Conservation (phyloP, 2,888 invertebrate genomes). For the Synergus laeviventris region DNA sequence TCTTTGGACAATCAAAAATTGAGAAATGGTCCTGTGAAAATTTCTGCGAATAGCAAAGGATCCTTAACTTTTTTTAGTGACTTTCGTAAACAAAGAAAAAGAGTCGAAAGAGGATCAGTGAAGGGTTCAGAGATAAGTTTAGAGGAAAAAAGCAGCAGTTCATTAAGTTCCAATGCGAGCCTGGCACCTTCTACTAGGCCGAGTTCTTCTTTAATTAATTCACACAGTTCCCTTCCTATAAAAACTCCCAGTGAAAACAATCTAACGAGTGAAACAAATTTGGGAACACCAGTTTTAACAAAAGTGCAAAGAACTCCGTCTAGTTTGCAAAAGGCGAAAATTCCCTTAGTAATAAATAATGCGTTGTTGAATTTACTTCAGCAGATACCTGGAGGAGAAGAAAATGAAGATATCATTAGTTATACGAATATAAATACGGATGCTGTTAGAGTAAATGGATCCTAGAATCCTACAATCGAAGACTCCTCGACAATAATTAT, state of each 20-base stretch:
- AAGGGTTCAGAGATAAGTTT: constrained; percentile 64
- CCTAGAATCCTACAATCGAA: constrained; percentile 45
- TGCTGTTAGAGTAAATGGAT: constrained; percentile 66
- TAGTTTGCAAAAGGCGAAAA: constrained; percentile 69
- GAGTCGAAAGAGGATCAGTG: constrained; percentile 63
- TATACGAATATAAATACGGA: constrained; percentile 71
- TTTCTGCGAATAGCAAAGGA: constrained; percentile 54
- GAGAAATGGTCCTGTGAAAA: not conserved
- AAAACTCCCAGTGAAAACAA: constrained; percentile 57
- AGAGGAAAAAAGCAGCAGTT: constrained; percentile 63
- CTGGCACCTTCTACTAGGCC: constrained; percentile 65
- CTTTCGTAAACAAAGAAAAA: constrained; percentile 60
- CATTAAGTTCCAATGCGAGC: constrained; percentile 62
- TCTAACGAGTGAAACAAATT: constrained; percentile 49
- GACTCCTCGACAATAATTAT: constrained; percentile 44
- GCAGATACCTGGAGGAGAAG: constrained; percentile 66
- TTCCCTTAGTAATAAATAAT: constrained; percentile 71
- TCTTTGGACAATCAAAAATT: constrained; percentile 63
- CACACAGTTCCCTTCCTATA: constrained; percentile 61
- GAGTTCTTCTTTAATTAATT: constrained; percentile 66
- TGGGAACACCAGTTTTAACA: constrained; percentile 55
- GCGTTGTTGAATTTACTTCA: constrained; percentile 69
- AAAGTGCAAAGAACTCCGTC: constrained; percentile 66
- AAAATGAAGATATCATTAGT: constrained; percentile 63
- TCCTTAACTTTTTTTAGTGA: constrained; percentile 67